Percentiles rank a stretch among this genome's conserved stretches.
These are phyloP conservation scores for Sebastes matsubarae DNA, from an alignment of 2,797 vertebrate genomes.

Conservation along the genomic window DNA sequence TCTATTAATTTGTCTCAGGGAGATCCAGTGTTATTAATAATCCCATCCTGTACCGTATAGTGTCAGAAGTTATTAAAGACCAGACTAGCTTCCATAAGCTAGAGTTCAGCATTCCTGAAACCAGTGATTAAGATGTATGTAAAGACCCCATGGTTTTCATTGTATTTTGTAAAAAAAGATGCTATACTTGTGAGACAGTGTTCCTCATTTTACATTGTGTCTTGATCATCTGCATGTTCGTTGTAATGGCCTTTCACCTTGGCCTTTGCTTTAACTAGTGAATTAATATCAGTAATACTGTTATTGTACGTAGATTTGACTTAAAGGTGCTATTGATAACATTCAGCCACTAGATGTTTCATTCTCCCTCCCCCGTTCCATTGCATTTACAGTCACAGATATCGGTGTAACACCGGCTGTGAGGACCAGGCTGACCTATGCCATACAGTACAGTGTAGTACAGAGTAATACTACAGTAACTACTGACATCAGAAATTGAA, in stretches of 20 bases:
- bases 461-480: too few relatives aligned
- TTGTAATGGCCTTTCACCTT: not conserved
- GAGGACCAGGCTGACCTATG: too few relatives aligned
- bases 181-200: conserved; percentile 21
- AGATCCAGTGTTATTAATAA: conserved; percentile 27
- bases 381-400: too few relatives aligned
- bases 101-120: conserved; percentile 38
- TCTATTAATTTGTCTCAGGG: conserved; percentile 61
- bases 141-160: not conserved
- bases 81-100: conserved; percentile 2
- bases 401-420: too few relatives aligned
- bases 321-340: too few relatives aligned
- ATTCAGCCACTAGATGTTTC: too few relatives aligned
- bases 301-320: not conserved
- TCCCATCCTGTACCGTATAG: not conserved
- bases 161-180: conserved; percentile 23
- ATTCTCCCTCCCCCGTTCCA: too few relatives aligned
- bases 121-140: conserved; percentile 22
- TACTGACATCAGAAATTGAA: too few relatives aligned
- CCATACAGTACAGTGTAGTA: too few relatives aligned
- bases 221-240: not conserved
- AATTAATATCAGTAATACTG: not conserved
- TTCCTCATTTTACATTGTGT: not conserved
- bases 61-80: not conserved
- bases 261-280: not conserved